Evolutionary conservation across 2,113 vertebrate genomes (phyloP), one percentile per base, ranked within the genome.

Genomic region (Menidia beryllina): DNA sequence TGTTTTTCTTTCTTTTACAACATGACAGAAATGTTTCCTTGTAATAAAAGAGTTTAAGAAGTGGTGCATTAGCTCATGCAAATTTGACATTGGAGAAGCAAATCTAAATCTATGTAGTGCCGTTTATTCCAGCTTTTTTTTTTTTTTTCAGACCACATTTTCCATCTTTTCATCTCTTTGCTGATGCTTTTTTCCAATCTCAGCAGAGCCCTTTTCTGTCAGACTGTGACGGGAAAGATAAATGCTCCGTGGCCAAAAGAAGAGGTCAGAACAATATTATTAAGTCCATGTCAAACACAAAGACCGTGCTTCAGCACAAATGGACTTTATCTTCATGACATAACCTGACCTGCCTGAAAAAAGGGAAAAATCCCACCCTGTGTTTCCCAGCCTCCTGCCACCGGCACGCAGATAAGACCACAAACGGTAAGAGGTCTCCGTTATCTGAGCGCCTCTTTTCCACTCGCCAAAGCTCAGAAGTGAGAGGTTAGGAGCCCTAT

Each of bases 241-340:
- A 88, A 85, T 48, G 77, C 75, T 50, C 36, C 17, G 0, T 0
- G 71, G 57, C 56, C 55, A 50, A 63, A 63, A 65, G 72, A 58
- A 62, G 71, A 87, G 88, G 89, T 91, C 85, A 91, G 60, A 70
- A 85, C 70, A 93, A 93, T 91, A 90, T 92, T 91, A 88, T 88
- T 66, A 83, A 86, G 75, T 86, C 85, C 81, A 76, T 8, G 60
- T 66, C 66, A 47, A 52, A 81, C 62, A 77, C 80, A 80, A 82
- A 86, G 61, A 64, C 69, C 26, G 48, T 36, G 51, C 52, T 19
- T 69, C 23, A 34, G 56, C 70, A 61, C 60, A 36, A 13, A 8
- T 17, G 20, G 0, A 17, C 50, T 75, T 86, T 81, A 88, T 90
- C 84, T 86, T 59, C 55, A 24, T 25, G 53, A 15, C 54, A 58